Conservation (phyloP, 2,797 vertebrate genomes). For the Tympanoctomys barrerae region DNA sequence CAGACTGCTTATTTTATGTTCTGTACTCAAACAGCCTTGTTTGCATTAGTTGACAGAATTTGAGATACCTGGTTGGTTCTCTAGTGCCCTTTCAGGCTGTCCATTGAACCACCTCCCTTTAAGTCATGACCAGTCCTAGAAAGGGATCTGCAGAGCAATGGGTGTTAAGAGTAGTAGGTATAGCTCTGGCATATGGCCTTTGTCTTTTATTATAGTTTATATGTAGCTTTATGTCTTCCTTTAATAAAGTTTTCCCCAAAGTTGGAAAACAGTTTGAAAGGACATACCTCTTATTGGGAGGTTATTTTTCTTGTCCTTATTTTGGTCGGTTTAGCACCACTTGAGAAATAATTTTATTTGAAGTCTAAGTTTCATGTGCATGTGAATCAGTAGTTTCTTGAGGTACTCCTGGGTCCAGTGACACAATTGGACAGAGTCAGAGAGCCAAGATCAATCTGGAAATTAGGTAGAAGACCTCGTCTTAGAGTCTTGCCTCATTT, state of each 20-base stretch:
- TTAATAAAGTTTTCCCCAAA: constrained; percentile 46
- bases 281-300: background rate
- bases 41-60: background rate
- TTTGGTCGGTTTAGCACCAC: constrained; percentile 30
- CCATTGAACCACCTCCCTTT: background rate
- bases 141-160: background rate
- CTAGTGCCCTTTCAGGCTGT: background rate
- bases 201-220: background rate
- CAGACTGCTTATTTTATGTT: too few relatives aligned
- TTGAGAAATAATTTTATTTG: background rate
- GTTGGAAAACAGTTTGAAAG: background rate
- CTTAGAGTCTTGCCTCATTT: background rate
- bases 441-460: background rate
- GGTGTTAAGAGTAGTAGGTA: background rate
- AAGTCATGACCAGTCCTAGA: background rate
- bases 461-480: background rate
- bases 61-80: background rate
- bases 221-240: constrained; percentile 10
- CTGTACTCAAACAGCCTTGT: background rate
- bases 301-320: background rate
- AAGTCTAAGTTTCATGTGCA: background rate
- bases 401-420: background rate
- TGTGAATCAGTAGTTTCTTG: background rate
- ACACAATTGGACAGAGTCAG: background rate
- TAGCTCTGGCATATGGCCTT: background rate